Conservation (phyloP, 2,113 vertebrate genomes). For the Neotoma lepida region DNA sequence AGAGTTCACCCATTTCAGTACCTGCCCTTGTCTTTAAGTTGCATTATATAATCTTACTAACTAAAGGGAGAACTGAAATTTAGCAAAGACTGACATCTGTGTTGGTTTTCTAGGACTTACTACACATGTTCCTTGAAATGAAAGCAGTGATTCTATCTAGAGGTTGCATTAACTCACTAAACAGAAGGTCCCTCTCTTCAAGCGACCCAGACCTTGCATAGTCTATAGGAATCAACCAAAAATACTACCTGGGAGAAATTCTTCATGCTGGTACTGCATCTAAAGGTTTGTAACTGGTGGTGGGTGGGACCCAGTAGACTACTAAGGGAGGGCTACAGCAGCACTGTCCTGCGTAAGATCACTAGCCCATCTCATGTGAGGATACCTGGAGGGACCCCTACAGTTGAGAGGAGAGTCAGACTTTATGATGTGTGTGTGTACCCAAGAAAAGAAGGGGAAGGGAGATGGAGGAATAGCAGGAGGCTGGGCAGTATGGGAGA, state of each 20-base stretch:
- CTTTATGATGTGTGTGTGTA: accelerated
- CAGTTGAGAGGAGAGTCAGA: neutral
- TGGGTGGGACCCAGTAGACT: accelerated
- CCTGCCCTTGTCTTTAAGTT: neutral
- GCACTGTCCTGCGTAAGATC: accelerated
- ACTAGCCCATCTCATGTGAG: accelerated
- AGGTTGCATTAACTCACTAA: neutral
- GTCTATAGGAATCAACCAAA: neutral
- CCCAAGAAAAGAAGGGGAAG: neutral
- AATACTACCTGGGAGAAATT: neutral
- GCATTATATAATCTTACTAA: slow-evolving; percentile 15
- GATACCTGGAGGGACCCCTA: neutral
- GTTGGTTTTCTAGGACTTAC: slow-evolving; percentile 45
- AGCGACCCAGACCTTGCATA: neutral
- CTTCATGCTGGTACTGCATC: too few relatives aligned
- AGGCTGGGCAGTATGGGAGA: neutral
- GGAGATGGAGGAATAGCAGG: neutral
- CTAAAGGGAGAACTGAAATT: slow-evolving; percentile 6
- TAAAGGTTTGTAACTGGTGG: neutral
- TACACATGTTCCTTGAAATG: neutral
- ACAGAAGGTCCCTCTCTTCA: neutral
- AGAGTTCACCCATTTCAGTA: neutral
- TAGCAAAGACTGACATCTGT: neutral
- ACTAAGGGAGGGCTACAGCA: neutral
- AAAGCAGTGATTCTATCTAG: neutral